Evolutionary conservation across 2,113 vertebrate species (phyloP).

Genomic region (Daubentonia madagascariensis): DNA sequence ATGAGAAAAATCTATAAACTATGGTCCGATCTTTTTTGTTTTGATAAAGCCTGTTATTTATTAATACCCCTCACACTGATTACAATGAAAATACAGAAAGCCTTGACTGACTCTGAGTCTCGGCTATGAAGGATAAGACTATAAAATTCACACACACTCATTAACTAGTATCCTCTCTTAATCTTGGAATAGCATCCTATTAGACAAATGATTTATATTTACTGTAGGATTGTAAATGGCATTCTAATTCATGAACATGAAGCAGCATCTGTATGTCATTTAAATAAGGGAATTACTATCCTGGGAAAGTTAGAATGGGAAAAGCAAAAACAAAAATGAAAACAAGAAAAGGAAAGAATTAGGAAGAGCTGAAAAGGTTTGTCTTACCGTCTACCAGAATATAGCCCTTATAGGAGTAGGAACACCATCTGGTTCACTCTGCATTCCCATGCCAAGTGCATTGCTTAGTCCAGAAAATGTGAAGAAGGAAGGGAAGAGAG

Average conservation of each 20-base stretch:
- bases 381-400: neutral
- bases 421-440: neutral
- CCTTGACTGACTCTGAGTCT: neutral
- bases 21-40: neutral
- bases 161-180: constrained; percentile 27
- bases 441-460: neutral
- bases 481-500: neutral
- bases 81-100: constrained; percentile 33
- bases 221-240: constrained; percentile 4
- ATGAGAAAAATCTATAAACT: constrained; percentile 28
- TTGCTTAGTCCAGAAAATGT: neutral
- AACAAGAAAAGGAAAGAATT: neutral
- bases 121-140: constrained; percentile 4
- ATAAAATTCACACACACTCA: constrained; percentile 17
- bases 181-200: constrained; percentile 26
- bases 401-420: neutral
- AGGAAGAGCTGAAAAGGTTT: neutral
- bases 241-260: constrained; percentile 47
- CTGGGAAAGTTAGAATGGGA: constrained; percentile 18
- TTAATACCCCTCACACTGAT: constrained; percentile 25
- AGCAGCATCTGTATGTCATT: constrained; percentile 27
- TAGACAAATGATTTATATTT: constrained; percentile 53
- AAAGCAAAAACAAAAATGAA: neutral
- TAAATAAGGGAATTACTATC: constrained; percentile 44
- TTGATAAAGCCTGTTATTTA: constrained; percentile 31